Evolutionary conservation across 2,888 invertebrate species (phyloP).

Genomic region (Microctonus brassicae): DNA sequence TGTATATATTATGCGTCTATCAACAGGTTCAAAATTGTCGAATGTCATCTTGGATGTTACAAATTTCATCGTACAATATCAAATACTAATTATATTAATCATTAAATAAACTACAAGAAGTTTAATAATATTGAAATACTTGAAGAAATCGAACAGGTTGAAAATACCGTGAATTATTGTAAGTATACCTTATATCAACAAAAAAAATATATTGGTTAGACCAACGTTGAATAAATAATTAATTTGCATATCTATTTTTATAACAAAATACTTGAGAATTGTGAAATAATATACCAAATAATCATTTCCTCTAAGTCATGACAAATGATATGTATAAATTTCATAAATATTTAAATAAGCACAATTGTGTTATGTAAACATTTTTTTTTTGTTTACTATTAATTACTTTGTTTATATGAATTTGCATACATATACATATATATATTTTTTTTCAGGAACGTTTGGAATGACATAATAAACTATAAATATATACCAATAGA

Average conservation of each 20-base stretch:
- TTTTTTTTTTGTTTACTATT: neutral
- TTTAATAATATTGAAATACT: neutral
- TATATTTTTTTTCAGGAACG: neutral
- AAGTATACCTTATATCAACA: no score
- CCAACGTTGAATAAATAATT: neutral
- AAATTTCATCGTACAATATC: neutral
- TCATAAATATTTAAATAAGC: no score
- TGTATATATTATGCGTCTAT: slow-evolving; percentile 8
- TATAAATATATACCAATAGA: neutral
- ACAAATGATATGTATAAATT: neutral
- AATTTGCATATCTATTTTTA: slow-evolving; percentile 6
- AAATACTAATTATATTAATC: neutral
- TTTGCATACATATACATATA: neutral
- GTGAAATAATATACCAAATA: neutral
- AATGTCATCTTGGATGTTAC: neutral
- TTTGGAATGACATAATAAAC: neutral
- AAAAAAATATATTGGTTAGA: slow-evolving; percentile 3
- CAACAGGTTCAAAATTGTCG: slow-evolving; percentile 14
- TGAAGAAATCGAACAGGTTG: no score
- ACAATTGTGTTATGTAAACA: neutral
- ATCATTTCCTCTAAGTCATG: no score
- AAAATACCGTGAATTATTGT: neutral
- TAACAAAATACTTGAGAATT: neutral
- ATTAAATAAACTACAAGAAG: neutral
- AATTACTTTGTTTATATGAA: neutral